phyloP scores from a whole-genome alignment of 2,888 invertebrate genomes.

The Liodrosophila aerea region DNA sequence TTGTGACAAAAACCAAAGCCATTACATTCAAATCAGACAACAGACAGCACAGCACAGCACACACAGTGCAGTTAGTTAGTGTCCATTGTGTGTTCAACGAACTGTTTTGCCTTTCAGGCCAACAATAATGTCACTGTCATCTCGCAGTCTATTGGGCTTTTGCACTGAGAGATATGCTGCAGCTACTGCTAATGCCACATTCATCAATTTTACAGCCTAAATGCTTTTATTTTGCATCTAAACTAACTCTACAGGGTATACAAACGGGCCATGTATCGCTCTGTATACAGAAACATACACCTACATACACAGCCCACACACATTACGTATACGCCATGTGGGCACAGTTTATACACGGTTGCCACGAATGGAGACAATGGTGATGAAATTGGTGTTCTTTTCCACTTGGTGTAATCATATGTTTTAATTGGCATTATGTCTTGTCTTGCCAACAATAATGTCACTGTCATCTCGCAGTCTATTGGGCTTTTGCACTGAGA shows the following conservation, averaged over 20 bases:
- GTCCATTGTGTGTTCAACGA: slow-evolving; percentile 64
- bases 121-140: too few species aligned
- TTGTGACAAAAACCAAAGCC: slow-evolving; percentile 45
- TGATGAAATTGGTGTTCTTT: too few species aligned
- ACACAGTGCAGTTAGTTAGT: slow-evolving; percentile 65
- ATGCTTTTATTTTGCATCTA: too few species aligned
- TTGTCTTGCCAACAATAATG: background rate
- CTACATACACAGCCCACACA: slow-evolving; percentile 12
- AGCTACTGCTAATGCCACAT: background rate
- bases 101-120: background rate
- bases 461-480: too few species aligned
- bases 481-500: background rate
- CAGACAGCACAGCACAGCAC: too few species aligned
- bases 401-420: too few species aligned
- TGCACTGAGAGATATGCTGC: slow-evolving; percentile 5
- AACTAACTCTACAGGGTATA: slow-evolving; percentile 11
- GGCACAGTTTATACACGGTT: slow-evolving; percentile 40
- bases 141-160: too few species aligned
- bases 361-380: too few species aligned
- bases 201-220: too few species aligned
- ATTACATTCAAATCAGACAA: slow-evolving; percentile 76
- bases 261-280: slow-evolving; percentile 5
- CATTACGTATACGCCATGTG: slow-evolving; percentile 63
- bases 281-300: background rate
- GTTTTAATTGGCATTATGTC: too few species aligned